These are phyloP conservation scores for Drosophila antonietae DNA, from an alignment of 2,888 invertebrate species.

Conservation along the genomic window DNA sequence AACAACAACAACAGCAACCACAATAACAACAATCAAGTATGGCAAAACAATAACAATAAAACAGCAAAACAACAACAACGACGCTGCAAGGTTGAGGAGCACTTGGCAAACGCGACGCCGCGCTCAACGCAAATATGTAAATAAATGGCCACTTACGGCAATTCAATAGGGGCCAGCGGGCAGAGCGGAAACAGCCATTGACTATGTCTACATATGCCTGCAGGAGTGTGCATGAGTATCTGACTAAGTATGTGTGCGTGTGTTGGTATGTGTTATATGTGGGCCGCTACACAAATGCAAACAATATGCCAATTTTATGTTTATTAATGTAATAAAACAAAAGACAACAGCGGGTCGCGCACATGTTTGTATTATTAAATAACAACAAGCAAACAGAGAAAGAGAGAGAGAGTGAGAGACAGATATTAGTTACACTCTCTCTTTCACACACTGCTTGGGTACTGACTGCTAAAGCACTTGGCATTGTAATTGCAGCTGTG, in stretches of 20 bases:
- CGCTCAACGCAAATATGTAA: constrained; percentile 77
- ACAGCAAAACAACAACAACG: constrained; percentile 29
- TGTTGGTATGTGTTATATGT: constrained; percentile 10
- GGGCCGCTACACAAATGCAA: constrained; percentile 54
- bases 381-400: constrained; percentile 35
- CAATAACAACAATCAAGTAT: constrained; percentile 23
- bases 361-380: constrained; percentile 66
- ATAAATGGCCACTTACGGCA: constrained; percentile 79
- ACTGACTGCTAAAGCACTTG: constrained; percentile 46
- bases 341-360: constrained; percentile 57
- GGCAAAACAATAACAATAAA: constrained; percentile 77
- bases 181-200: constrained; percentile 8
- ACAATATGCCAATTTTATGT: constrained; percentile 72
- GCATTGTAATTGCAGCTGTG: constrained; percentile 75
- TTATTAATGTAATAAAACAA: constrained; percentile 70
- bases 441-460: background rate
- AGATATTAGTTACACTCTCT: constrained; percentile 40
- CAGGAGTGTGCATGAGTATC: constrained; percentile 9
- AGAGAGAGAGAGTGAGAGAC: background rate
- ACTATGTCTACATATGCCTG: constrained; percentile 7
- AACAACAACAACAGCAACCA: background rate
- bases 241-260: background rate
- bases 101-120: constrained; percentile 62
- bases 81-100: constrained; percentile 60
- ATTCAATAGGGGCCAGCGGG: constrained; percentile 57